Evolutionary conservation across 1,140 invertebrate species (phyloP), one percentile per base, ranked within the genome.

Genomic region (Goniozus legneri): DNA sequence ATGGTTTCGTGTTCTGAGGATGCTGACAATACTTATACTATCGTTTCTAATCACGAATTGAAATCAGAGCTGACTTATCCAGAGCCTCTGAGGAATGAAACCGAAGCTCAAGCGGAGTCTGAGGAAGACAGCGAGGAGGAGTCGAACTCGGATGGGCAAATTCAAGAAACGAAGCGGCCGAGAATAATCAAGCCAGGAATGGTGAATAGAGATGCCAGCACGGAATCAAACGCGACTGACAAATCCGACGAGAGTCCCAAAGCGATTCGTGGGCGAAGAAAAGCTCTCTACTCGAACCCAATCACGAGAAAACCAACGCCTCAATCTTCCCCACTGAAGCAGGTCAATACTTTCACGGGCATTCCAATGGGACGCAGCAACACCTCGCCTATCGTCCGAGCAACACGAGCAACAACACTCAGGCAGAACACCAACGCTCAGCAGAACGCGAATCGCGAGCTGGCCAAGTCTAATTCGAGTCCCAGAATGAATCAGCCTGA

Each of bases 201-300:
- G 35, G 33, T 52, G 3, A 59, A 52, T n/a, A 57, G 68, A 10
- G 71, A 73, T 35, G 20, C 58, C 1, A 74, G 67, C 20, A 58
- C 52, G 0, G 73, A 76, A 21, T 72, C 68, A 0, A 63, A 66
- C 14, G 37, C 46, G 1, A 55, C 64, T 1, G 66, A 69, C 10
- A 68, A 65, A 46, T 62, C 62, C 0, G 69, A 73, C 2, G 71
- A 71, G 30, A 61, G 63, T 36, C 77, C 79, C 0, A 92, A 92
- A 70, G 79, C 70, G 1, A 82, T 95, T 20, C 76, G 90, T 38
- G 91, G 90, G 0, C 73, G 86, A 36, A 83, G 89, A 58, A 92
- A 88, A 64, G 79, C 84, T 0, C 69, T 84, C 2, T 89, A 88
- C 58, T 80, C 68, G 0, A 75, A 52, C 8, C 69, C 70, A 0